A percentile compares a stretch with the other conserved stretches of the same genome.
Evolutionary conservation across 2,113 vertebrate species (phyloP).

Genomic region (Pelecanus crispus): DNA sequence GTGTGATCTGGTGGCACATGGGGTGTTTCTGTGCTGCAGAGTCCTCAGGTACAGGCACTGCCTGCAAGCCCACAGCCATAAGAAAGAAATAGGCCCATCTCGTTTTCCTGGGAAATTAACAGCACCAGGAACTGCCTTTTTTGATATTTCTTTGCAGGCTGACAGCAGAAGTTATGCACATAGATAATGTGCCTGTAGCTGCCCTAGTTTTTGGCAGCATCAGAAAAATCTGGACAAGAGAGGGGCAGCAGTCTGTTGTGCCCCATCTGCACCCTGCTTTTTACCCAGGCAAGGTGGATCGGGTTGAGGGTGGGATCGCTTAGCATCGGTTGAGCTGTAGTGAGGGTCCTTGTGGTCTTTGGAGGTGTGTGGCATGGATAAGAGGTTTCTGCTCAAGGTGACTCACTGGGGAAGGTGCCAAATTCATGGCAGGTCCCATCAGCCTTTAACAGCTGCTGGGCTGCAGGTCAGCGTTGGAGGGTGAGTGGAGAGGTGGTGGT

Average conservation of each 20-base stretch:
- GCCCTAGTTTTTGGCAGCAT: background rate
- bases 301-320: background rate
- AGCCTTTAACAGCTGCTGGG: background rate
- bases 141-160: background rate
- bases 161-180: background rate
- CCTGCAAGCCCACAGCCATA: background rate
- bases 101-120: background rate
- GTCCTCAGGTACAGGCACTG: background rate
- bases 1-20: background rate
- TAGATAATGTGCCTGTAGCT: background rate
- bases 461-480: background rate
- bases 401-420: background rate
- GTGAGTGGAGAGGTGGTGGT: background rate
- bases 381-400: background rate
- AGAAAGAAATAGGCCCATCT: background rate
- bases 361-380: background rate
- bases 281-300: too few relatives aligned
- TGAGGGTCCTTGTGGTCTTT: background rate
- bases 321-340: too few relatives aligned
- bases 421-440: background rate
- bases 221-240: background rate
- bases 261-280: background rate
- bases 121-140: background rate
- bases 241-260: background rate
- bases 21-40: background rate